Base-by-base conservation (phyloP, 1,140 invertebrate genomes). In the Gryllus bimaculatus region DNA sequence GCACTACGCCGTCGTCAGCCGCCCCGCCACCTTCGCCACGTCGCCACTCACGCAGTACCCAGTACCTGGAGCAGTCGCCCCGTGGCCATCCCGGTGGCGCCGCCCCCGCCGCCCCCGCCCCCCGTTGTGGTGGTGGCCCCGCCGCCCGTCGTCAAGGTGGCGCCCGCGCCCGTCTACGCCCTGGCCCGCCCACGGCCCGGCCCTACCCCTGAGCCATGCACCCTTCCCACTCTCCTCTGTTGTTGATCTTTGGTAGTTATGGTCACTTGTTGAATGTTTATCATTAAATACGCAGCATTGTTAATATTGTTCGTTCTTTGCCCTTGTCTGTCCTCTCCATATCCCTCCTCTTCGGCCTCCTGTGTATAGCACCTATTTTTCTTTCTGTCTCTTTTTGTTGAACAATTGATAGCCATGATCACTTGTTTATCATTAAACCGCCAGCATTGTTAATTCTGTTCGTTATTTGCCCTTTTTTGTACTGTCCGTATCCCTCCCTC, bases 61-160 rank as follows among this genome's bases (percentile, higher is more conserved):
- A 66, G 18, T 66, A 66, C 54, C 18, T 66, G 54, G 54, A 66
- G 18, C 54, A 66, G 54, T 13, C 54, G 78, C 84, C 85, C n/a
- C 54, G 85, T 86, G 8, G 84, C 86, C 81, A 84, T 83, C 81
- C 84, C 85, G 81, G 84, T 85, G 82, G 79, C 84, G 82, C 84
- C 79, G n/a, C 83, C 74, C 82, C 81, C 81, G 82, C 83, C 80
- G 80, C 66, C 48, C 66, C 79, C 47, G 66, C 79, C 76, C 47
- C 76, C 54, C 10, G 54, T 66, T 1, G 54, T 66, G 10, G 54
- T 66, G 54, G 54, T 66, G 18, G 54, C 54, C 18, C 54, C 54
- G 18, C 54, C 54, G 15, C 76, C 76, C 47, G 48, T 77, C 48
- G 76, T 77, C 8, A 77, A 77, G 76, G 54, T 66, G 54, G 54